A percentile compares a stretch with the other conserved stretches of the same genome.
phyloP scores from a whole-genome alignment of 2,113 vertebrate species.

The Thomomys bottae region DNA sequence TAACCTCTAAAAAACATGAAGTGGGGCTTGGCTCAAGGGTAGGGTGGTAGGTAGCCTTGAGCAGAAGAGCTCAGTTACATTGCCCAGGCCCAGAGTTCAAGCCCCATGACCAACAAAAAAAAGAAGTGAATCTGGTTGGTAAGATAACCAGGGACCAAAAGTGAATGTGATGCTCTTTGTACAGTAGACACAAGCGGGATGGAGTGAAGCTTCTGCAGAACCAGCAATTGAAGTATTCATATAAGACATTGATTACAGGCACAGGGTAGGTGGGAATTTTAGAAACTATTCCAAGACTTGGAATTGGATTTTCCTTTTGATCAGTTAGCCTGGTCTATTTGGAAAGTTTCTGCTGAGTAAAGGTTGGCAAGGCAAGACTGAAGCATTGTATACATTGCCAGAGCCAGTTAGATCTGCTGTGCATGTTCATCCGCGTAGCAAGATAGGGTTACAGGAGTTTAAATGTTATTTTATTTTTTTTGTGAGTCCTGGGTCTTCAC shows the following conservation, averaged over 20 bases:
- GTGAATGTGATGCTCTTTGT: not conserved
- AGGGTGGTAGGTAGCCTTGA: no score
- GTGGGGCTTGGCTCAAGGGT: no score
- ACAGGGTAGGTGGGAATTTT: not conserved
- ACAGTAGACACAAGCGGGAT: not conserved
- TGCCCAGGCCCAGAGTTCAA: no score
- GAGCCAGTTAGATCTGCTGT: not conserved
- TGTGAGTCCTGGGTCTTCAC: no score
- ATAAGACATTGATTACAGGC: not conserved
- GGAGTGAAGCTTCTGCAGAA: constrained; percentile 26
- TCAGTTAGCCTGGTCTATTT: constrained; percentile 22
- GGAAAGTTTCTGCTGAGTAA: constrained; percentile 34
- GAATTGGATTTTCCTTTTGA: constrained; percentile 9
- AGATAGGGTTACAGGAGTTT: no score
- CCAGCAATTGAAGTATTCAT: not conserved
- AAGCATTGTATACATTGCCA: not conserved
- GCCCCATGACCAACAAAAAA: no score
- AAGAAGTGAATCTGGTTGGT: constrained; percentile 16
- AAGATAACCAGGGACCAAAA: not conserved
- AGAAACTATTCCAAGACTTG: constrained; percentile 22
- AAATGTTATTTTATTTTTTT: no score
- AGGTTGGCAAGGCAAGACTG: not conserved
- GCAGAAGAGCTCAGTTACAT: no score
- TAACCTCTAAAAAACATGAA: no score
- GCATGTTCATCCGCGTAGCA: no score